These are phyloP conservation scores for Otocyon megalotis DNA, from an alignment of 2,113 vertebrate species.

Conservation along the genomic window DNA sequence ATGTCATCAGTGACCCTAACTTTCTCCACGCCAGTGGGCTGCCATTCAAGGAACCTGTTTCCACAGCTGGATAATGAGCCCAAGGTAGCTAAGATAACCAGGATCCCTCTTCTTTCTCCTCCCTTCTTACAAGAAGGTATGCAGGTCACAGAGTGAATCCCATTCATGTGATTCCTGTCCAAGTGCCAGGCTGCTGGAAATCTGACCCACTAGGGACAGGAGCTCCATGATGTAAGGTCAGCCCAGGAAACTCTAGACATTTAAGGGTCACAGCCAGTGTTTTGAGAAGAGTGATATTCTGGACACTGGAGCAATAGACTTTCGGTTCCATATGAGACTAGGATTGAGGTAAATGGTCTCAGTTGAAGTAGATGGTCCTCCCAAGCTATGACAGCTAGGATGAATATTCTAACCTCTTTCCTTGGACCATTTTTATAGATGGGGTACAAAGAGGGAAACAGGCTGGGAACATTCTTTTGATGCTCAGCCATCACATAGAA, in stretches of 20 bases:
- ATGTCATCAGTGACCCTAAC: neutral
- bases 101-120: neutral
- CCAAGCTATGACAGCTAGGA: neutral
- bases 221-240: neutral
- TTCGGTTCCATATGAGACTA: neutral
- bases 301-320: neutral
- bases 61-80: neutral
- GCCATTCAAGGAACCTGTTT: neutral
- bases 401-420: neutral
- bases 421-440: neutral
- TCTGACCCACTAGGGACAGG: neutral
- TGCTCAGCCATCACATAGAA: neutral
- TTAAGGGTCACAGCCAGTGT: neutral
- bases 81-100: neutral
- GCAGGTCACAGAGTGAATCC: neutral
- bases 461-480: neutral
- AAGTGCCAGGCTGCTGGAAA: neutral
- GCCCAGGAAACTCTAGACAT: neutral
- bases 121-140: neutral
- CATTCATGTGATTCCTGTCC: neutral
- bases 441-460: neutral
- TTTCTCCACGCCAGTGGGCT: neutral
- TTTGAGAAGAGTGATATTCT: neutral
- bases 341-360: neutral
- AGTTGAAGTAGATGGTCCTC: neutral